Evolutionary conservation across 1,140 invertebrate species (phyloP).

Genomic region (Coelopa frigida): DNA sequence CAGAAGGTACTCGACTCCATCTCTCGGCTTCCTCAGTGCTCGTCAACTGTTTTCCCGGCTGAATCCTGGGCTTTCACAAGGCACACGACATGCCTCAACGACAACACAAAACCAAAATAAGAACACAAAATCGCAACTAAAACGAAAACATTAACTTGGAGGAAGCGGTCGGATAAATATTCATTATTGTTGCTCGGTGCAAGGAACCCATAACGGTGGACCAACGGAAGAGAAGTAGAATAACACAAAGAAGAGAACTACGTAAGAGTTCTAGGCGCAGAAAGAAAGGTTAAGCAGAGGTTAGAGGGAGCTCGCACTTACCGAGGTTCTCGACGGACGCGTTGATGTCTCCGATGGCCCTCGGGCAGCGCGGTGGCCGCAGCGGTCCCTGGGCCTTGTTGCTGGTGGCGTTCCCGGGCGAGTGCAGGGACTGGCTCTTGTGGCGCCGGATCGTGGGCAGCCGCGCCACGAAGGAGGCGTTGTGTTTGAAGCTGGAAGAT

Average conservation of each 20-base stretch:
- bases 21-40: too few relatives aligned
- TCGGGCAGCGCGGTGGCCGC: slow-evolving; percentile 43
- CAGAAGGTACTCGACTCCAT: too few relatives aligned
- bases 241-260: background rate
- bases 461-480: slow-evolving; percentile 81
- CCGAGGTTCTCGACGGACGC: slow-evolving; percentile 65
- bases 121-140: too few relatives aligned
- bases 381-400: slow-evolving; percentile 44
- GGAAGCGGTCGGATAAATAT: slow-evolving; percentile 5
- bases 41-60: too few relatives aligned
- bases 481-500: slow-evolving; percentile 79
- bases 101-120: too few relatives aligned
- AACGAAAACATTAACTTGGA: slow-evolving; percentile 9
- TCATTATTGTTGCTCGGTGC: too few relatives aligned
- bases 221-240: slow-evolving; percentile 3
- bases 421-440: slow-evolving; percentile 66
- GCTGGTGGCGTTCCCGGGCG: slow-evolving; percentile 53
- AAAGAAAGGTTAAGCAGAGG: slow-evolving; percentile 2
- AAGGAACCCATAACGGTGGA: too few relatives aligned
- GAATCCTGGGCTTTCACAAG: too few relatives aligned
- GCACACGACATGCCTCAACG: too few relatives aligned
- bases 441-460: slow-evolving; percentile 77
- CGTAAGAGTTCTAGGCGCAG: slow-evolving; percentile 1
- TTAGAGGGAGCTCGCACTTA: slow-evolving; percentile 42
- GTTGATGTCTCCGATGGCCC: slow-evolving; percentile 61